A percentile compares a stretch with the other conserved stretches of the same genome.
These are phyloP conservation scores for Virgularia gustaviana DNA, from an alignment of 92 coral and sea anemone species.

Conservation along the genomic window DNA sequence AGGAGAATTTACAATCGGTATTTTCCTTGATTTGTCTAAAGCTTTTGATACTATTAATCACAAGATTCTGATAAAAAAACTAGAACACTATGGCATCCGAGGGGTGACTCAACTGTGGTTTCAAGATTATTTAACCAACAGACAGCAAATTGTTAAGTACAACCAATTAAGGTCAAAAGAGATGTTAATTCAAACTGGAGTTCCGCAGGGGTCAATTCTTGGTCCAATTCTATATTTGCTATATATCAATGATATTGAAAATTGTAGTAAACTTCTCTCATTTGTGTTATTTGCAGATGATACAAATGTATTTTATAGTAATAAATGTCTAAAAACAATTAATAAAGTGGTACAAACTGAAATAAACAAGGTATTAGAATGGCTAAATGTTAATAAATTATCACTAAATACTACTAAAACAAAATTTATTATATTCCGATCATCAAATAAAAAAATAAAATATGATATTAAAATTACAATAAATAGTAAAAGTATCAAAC, in stretches of 20 bases:
- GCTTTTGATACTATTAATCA: too few species aligned
- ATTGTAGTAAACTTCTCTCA: slow-evolving; percentile 8
- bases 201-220: slow-evolving; percentile 34
- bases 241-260: slow-evolving; percentile 22
- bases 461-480: neutral
- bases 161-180: slow-evolving; percentile 12
- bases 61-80: too few species aligned
- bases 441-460: slow-evolving; percentile 7
- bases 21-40: too few species aligned
- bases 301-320: neutral
- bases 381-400: neutral
- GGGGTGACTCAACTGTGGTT: slow-evolving; percentile 1
- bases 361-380: slow-evolving; percentile 2
- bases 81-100: too few species aligned
- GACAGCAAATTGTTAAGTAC: too few species aligned
- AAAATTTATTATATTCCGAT: slow-evolving; percentile 5
- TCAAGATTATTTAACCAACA: too few species aligned
- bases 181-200: slow-evolving; percentile 13
- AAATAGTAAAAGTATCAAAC: slow-evolving; percentile 3
- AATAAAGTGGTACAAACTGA: neutral
- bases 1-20: too few species aligned
- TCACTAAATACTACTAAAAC: slow-evolving; percentile 3
- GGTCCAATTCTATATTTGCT: slow-evolving; percentile 15
- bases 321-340: neutral
- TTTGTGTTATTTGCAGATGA: slow-evolving; percentile 26